A percentile compares a stretch with the other conserved stretches of the same genome.
phyloP scores from a whole-genome alignment of 2,113 vertebrate species.

The Rhynchomys soricoides region DNA sequence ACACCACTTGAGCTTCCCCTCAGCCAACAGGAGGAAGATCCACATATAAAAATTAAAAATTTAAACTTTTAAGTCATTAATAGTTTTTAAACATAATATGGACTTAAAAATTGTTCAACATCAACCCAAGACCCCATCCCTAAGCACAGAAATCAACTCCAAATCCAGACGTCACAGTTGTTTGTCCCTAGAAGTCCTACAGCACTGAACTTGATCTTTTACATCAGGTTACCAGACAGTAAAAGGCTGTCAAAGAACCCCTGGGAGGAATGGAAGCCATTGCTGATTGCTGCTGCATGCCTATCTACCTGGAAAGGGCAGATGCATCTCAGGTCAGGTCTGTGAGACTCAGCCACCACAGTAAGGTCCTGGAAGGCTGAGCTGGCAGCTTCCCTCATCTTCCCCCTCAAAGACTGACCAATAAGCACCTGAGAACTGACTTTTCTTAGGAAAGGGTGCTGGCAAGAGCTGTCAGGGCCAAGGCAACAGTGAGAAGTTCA shows the following conservation, averaged over 20 bases:
- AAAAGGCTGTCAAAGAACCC: slow-evolving; percentile 51
- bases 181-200: slow-evolving; percentile 79
- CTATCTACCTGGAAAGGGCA: slow-evolving; percentile 48
- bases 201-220: slow-evolving; percentile 78
- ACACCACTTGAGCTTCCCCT: slow-evolving; percentile 83
- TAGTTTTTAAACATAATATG: slow-evolving; percentile 83
- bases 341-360: slow-evolving; percentile 59
- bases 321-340: slow-evolving; percentile 69
- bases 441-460: slow-evolving; percentile 82
- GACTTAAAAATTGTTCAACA: slow-evolving; percentile 77
- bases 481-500: slow-evolving; percentile 81
- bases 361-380: slow-evolving; percentile 66
- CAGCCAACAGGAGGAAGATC: slow-evolving; percentile 79
- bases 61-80: slow-evolving; percentile 79
- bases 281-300: slow-evolving; percentile 29
- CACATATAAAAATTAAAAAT: slow-evolving; percentile 84
- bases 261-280: slow-evolving; percentile 28
- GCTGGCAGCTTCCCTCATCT: slow-evolving; percentile 73
- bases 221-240: slow-evolving; percentile 63
- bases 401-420: slow-evolving; percentile 73
- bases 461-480: slow-evolving; percentile 86
- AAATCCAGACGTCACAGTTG: slow-evolving; percentile 78
- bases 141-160: slow-evolving; percentile 74
- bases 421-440: slow-evolving; percentile 79
- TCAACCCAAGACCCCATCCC: slow-evolving; percentile 65